Percentiles rank a stretch among this genome's conserved stretches.
Conservation (phyloP, 92 coral and sea anemone genomes). For the Porites lobata region DNA sequence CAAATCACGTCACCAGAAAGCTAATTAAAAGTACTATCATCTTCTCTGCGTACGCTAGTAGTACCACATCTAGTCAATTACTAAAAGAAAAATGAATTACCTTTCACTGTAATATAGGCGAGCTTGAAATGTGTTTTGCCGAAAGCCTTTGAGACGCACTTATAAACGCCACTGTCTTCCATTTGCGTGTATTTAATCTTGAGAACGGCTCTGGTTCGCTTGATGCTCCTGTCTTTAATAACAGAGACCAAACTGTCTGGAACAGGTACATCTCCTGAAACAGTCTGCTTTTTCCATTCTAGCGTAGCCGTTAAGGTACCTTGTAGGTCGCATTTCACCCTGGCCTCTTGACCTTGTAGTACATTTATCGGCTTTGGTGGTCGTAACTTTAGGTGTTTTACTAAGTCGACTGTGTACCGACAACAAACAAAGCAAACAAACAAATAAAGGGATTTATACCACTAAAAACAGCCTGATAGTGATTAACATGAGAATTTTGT, state of each 20-base stretch:
- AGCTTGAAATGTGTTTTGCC: background rate
- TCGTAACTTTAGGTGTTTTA: background rate
- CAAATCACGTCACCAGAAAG: no score
- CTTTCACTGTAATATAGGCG: background rate
- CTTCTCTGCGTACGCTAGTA: no score
- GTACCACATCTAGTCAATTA: no score
- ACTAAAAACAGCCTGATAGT: background rate
- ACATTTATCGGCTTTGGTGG: background rate
- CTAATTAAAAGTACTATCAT: no score
- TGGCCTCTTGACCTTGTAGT: slow-evolving; percentile 21
- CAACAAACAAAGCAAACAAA: background rate
- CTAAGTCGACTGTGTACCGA: background rate
- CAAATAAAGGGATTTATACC: background rate
- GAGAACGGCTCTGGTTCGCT: background rate
- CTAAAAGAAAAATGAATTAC: background rate
- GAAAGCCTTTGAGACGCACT: slow-evolving; percentile 11
- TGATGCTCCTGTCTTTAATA: background rate
- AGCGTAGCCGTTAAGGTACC: background rate
- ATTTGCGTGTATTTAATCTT: slow-evolving; percentile 27
- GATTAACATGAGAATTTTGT: background rate
- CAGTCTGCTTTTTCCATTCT: slow-evolving; percentile 19
- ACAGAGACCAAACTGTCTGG: slow-evolving; percentile 4
- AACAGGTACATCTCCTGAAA: background rate
- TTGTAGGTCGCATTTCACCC: slow-evolving; percentile 16
- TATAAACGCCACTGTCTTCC: slow-evolving; percentile 38